Evolutionary conservation across 30 jellyfish, hydroid and myxozoan genomes (phyloP).

Genomic region (Sanderia malayensis): DNA sequence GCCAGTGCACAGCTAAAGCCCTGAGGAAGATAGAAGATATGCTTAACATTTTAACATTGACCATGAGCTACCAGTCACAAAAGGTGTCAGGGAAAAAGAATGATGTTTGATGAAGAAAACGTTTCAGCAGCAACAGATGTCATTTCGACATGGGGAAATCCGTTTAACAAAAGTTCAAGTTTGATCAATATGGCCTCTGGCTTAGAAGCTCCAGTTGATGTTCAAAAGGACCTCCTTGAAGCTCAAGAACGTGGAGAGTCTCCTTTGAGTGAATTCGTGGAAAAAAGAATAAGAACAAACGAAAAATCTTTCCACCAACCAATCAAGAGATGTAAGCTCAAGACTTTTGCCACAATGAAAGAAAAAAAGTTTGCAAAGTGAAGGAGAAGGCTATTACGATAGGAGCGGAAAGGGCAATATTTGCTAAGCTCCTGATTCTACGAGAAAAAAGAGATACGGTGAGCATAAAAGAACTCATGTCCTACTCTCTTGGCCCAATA

Average conservation of each 20-base stretch:
- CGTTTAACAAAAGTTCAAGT: conserved; percentile 27
- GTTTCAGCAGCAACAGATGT: conserved; percentile 7
- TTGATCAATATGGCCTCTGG: conserved; percentile 29
- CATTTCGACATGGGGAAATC: conserved; percentile 50
- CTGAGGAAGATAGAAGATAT: conserved; percentile 27
- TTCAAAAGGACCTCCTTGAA: conserved; percentile 33
- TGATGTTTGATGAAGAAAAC: conserved; percentile 27
- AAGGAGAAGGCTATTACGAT: conserved; percentile 44
- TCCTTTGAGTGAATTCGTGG: conserved; percentile 18
- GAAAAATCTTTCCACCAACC: conserved; percentile 24
- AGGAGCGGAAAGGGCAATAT: conserved; percentile 40
- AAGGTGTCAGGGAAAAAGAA: conserved; percentile 48
- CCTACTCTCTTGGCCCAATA: conserved; percentile 54
- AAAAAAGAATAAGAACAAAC: conserved; percentile 26
- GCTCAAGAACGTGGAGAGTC: conserved; percentile 27
- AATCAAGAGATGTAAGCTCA: conserved; percentile 26
- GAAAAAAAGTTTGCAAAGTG: conserved; percentile 53
- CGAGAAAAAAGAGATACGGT: conserved; percentile 23
- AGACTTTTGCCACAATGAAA: conserved; percentile 36
- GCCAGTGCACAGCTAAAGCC: conserved; percentile 47
- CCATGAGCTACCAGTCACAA: conserved; percentile 30
- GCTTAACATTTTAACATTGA: conserved; percentile 21
- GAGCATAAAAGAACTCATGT: conserved; percentile 24
- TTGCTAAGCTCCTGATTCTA: conserved; percentile 39
- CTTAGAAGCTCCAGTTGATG: conserved; percentile 44